Evolutionary conservation across 2,113 vertebrate species (phyloP), one percentile per base, ranked within the genome.

Genomic region (Tichodroma muraria): DNA sequence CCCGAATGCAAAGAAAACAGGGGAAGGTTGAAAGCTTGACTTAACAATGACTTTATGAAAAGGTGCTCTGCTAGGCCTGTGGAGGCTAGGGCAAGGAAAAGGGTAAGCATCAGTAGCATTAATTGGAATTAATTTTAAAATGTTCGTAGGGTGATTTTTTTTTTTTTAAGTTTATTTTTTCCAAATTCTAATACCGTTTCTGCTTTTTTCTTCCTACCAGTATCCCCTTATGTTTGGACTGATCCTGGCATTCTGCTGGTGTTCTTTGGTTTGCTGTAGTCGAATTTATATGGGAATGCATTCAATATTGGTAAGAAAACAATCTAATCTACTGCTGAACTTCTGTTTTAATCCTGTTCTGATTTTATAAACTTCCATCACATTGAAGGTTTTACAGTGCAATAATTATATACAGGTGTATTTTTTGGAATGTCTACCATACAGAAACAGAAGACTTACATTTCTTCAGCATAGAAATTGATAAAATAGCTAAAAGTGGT

Each of bases 201-300:
- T 94, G 83, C 1, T 4, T 80, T 94, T 87, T 94, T 77, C 17
- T 95, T 11, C 71, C 73, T 71, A 44, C 72, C 97, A 99, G 99
- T 99, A 99, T 96, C 98, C 99, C 9, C 94, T 98, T 93, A 9
- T 97, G 3, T 97, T 98, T 82, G 99, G 99, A 88, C 97, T 99
- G 96, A 87, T 97, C 82, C 94, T 99, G 93, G 98, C 98, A 15
- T 94, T 98, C 77, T 98, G 97, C 98, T 99, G 99, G 99, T 99
- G 98, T 97, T 97, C 97, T 91, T 97, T 99, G 97, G 99, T 99
- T 96, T 99, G 99, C 86, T 94, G 98, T 89, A 99, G 99, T 96
- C 98, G 99, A 53, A 97, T 99, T 97, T 99, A 99, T 98, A 99
- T 99, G 99, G 99, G 99, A 47, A 99, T 99, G 99, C 99, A 99